Conservation (phyloP, 2,888 invertebrate species). For the Galeopsomyia nigrocyanea region DNA sequence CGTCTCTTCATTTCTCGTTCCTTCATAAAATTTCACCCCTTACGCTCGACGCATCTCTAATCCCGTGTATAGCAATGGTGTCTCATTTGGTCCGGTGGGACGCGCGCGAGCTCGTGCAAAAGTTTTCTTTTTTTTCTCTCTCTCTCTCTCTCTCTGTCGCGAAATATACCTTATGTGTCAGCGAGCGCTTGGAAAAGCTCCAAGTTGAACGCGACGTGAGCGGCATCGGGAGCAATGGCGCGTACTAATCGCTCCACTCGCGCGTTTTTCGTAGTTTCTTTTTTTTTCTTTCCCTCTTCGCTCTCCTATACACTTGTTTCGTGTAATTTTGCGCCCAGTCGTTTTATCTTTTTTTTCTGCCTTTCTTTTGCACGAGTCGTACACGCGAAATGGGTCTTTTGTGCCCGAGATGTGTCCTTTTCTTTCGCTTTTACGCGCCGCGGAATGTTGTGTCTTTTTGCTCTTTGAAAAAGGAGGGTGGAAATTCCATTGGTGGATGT, state of each 20-base stretch:
- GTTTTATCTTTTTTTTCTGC: not conserved
- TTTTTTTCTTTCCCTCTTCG: not conserved
- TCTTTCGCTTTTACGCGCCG: not conserved
- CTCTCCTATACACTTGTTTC: constrained; percentile 6
- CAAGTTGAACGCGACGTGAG: constrained; percentile 63
- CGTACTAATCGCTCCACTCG: constrained; percentile 65
- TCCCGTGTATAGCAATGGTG: constrained; percentile 9
- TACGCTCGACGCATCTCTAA: constrained; percentile 13
- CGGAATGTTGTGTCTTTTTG: not conserved
- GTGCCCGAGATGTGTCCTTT: not conserved
- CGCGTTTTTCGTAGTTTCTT: constrained; percentile 3
- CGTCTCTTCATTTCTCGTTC: constrained; percentile 30
- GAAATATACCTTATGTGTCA: constrained; percentile 44
- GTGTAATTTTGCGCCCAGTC: constrained; percentile 12
- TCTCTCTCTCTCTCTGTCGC: too few relatives aligned
- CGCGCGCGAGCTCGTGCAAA: not conserved
- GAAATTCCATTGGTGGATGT: constrained; percentile 9
- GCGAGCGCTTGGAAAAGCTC: constrained; percentile 59
- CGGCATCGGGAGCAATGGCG: constrained; percentile 62
- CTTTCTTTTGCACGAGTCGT: not conserved
- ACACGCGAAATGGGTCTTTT: too few relatives aligned
- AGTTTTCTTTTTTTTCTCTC: constrained; percentile 40
- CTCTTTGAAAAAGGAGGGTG: not conserved
- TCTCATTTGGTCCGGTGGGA: constrained; percentile 14
- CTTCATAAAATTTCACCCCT: constrained; percentile 40